Evolutionary conservation across 2,797 vertebrate genomes (phyloP), one percentile per base, ranked within the genome.

Genomic region (Bryconaethiops microstoma): DNA sequence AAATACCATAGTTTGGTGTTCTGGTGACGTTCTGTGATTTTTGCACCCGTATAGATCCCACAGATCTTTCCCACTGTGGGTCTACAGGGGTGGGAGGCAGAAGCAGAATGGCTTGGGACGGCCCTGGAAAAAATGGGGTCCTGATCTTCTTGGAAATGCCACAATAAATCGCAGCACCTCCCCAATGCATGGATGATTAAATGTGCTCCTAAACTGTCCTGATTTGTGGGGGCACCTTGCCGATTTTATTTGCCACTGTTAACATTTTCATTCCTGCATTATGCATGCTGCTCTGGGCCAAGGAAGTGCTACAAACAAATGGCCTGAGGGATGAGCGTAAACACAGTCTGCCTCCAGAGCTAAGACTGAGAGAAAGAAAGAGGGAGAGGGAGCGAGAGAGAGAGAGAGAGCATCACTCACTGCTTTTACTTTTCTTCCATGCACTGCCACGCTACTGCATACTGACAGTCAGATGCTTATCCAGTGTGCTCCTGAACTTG

Each of bases 201-300:
- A 94, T 90, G 88, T 93, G 93, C 93, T 94, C 92, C 93, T 95
- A 94, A 94, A 94, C 92, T 90, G 91, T 90, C 90, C 92, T 95
- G 94, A 95, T 95, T 95, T 95, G 93, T 94, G 93, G 92, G 94
- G 94, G 93, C 94, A 94, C 94, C 94, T 94, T 94, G 92, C 92
- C 89, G 90, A 94, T 95, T 95, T 95, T 95, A 94, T 95, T 94
- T 94, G 94, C 93, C 92, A 93, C 92, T 93, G 94, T 95, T 95
- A 95, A 95, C 94, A 95, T 95, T 95, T 95, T 94, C 92, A 92
- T 93, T 90, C 92, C 87, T 93, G 92, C 92, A 94, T 94, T 92
- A 94, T 94, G 92, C 92, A 94, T 94, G 92, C 89, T 88, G 92
- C 92, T 93, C 90, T 88, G 92, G 91, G 92, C 91, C 91, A 91